These are phyloP conservation scores for Drosophila takahashii DNA, from an alignment of 1,140 invertebrate genomes.

Conservation along the genomic window DNA sequence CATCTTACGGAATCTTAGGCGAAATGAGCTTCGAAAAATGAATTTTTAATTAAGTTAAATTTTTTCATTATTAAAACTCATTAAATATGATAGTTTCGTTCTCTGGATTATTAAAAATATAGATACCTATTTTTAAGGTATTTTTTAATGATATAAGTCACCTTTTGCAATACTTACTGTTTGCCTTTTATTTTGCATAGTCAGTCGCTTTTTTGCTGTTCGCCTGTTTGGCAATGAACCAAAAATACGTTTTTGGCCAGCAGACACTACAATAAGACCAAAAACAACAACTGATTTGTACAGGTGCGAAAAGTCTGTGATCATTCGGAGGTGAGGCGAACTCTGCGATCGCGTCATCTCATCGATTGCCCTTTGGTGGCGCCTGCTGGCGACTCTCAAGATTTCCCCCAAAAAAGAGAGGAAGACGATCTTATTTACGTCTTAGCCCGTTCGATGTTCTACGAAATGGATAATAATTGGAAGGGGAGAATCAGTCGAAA, in stretches of 20 bases:
- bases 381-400: constrained; percentile 37
- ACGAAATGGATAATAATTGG: constrained; percentile 14
- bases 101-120: too few relatives aligned
- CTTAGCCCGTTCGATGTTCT: constrained; percentile 18
- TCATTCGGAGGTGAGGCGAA: constrained; percentile 37
- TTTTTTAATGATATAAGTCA: not conserved
- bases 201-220: constrained; percentile 29
- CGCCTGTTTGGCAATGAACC: constrained; percentile 74
- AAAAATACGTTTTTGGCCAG: constrained; percentile 53
- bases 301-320: constrained; percentile 79
- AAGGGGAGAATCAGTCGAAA: constrained; percentile 21
- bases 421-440: constrained; percentile 26
- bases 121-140: too few relatives aligned
- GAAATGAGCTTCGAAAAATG: not conserved
- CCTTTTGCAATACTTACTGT: constrained; percentile 1
- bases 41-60: not conserved
- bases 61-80: not conserved
- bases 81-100: too few relatives aligned
- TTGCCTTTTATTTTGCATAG: constrained; percentile 15
- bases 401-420: not conserved
- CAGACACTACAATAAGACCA: constrained; percentile 27
- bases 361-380: constrained; percentile 48
- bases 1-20: not conserved
- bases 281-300: constrained; percentile 68
- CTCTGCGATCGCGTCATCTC: constrained; percentile 22